phyloP scores from a whole-genome alignment of 1,140 invertebrate genomes.

The Sycophila sp. region DNA sequence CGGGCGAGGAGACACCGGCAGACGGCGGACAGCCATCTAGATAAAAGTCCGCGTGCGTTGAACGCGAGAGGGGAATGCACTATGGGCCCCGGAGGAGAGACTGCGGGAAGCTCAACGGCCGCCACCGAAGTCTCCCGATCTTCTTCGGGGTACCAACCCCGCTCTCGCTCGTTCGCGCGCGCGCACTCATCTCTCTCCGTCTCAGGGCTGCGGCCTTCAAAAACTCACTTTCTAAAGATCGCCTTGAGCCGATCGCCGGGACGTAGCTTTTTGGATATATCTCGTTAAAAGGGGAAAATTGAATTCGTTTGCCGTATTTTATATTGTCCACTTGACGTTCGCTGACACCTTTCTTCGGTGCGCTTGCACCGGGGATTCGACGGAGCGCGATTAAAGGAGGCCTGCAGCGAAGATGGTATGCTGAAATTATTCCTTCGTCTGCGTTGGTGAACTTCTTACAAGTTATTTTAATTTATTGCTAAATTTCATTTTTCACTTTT shows the following conservation, averaged over 20 bases:
- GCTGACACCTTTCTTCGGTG: too few species aligned
- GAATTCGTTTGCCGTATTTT: too few species aligned
- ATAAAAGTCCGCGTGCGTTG: slow-evolving; percentile 55
- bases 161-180: too few species aligned
- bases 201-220: slow-evolving; percentile 25
- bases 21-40: slow-evolving; percentile 54
- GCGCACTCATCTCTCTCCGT: neutral
- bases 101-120: slow-evolving; percentile 18
- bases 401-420: too few species aligned
- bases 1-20: slow-evolving; percentile 44
- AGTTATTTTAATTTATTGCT: too few species aligned
- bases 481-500: too few species aligned
- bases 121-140: too few species aligned
- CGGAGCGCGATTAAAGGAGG: too few species aligned
- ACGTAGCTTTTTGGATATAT: slow-evolving; percentile 11
- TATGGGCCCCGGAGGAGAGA: slow-evolving; percentile 26
- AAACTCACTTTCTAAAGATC: slow-evolving; percentile 36
- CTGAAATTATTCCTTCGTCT: too few species aligned
- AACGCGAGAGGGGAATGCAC: slow-evolving; percentile 57
- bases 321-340: neutral
- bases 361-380: too few species aligned
- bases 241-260: slow-evolving; percentile 1
- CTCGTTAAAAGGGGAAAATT: too few species aligned
- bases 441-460: too few species aligned
- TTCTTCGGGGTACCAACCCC: slow-evolving; percentile 52